These are phyloP conservation scores for Lophius piscatorius DNA, from an alignment of 2,113 vertebrate species.

Conservation along the genomic window DNA sequence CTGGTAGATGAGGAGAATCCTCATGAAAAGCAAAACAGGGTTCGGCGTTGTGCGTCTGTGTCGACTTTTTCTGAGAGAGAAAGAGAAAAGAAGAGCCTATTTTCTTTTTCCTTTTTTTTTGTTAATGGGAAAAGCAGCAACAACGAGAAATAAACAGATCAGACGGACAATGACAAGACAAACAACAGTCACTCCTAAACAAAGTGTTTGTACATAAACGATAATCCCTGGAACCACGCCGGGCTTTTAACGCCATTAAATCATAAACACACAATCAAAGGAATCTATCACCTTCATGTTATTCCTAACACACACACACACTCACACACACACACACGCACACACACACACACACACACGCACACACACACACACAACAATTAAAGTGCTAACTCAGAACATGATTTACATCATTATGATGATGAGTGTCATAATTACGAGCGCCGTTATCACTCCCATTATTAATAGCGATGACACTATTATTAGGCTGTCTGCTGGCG, in stretches of 20 bases:
- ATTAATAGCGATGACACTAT: conserved; percentile 77
- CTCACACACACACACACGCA: no score
- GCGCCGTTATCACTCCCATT: conserved; percentile 73
- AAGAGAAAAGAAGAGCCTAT: no score
- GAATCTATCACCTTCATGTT: conserved; percentile 66
- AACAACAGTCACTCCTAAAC: conserved; percentile 12
- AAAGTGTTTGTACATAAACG: conserved; percentile 50
- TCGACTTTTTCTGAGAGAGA: no score
- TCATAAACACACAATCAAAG: conserved; percentile 69
- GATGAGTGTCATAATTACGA: conserved; percentile 77
- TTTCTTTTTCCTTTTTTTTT: no score
- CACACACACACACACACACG: conserved; percentile 5
- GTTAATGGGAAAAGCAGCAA: conserved; percentile 1
- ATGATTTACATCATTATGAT: conserved; percentile 78
- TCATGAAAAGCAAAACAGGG: no score
- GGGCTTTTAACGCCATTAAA: conserved; percentile 70
- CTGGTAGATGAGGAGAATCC: not conserved
- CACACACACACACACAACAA: conserved; percentile 28
- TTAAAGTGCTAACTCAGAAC: conserved; percentile 68
- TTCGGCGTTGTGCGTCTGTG: no score
- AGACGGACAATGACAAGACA: conserved; percentile 24
- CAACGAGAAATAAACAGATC: conserved; percentile 11
- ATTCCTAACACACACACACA: conserved; percentile 42
- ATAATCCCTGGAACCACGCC: conserved; percentile 52
- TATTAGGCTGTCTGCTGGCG: conserved; percentile 68